phyloP scores from a whole-genome alignment of 2,797 vertebrate genomes.

The Pyrocephalus nanus region DNA sequence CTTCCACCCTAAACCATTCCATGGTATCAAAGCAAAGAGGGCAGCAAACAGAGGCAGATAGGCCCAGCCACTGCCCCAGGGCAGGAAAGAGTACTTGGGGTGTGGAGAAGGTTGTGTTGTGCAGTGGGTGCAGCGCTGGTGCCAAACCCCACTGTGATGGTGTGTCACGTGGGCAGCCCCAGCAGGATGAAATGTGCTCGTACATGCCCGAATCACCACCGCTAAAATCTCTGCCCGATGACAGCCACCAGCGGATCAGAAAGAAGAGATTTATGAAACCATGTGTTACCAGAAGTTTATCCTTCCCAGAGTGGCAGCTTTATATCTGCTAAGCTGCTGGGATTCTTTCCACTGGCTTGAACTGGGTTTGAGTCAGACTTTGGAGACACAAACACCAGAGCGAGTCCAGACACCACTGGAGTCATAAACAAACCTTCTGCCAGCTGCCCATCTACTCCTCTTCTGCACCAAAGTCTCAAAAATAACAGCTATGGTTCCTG shows the following conservation, averaged over 20 bases:
- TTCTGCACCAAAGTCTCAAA: not conserved
- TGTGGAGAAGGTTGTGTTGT: not conserved
- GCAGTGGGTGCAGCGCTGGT: fast-evolving
- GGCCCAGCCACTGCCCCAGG: not conserved
- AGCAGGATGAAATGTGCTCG: not conserved
- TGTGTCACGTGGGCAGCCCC: not conserved
- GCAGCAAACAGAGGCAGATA: not conserved
- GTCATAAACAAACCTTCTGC: slow-evolving; percentile 54
- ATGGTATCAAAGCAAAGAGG: not conserved
- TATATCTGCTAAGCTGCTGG: slow-evolving; percentile 3
- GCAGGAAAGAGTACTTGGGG: not conserved
- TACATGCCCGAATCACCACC: not conserved
- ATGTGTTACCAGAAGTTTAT: not conserved
- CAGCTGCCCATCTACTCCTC: slow-evolving; percentile 41
- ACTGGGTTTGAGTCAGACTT: slow-evolving; percentile 53
- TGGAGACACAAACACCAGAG: slow-evolving; percentile 42
- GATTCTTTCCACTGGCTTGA: slow-evolving; percentile 50
- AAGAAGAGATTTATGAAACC: not conserved
- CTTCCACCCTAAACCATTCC: not conserved
- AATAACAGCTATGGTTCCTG: not conserved
- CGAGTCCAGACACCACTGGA: slow-evolving; percentile 46
- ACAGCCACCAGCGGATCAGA: not conserved
- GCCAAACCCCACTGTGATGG: not conserved
- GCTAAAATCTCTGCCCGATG: not conserved
- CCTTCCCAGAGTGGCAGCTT: slow-evolving; percentile 32